Percentiles rank a stretch among this genome's conserved stretches.
Conservation (phyloP, 92 coral and sea anemone genomes). For the Palythoa grandiflora region DNA sequence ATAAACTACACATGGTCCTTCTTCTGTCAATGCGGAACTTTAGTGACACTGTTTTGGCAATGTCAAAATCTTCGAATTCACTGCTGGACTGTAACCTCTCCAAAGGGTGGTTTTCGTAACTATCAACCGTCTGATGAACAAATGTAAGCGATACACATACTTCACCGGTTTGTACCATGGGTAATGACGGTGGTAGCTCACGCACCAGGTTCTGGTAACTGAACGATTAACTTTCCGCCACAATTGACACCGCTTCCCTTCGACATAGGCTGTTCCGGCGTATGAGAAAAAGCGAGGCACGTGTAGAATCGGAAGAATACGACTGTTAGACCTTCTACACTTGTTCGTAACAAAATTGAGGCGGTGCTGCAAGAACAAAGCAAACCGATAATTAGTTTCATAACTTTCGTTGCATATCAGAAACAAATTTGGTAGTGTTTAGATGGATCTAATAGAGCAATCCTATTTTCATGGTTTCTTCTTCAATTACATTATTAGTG, state of each 20-base stretch:
- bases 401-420: background rate
- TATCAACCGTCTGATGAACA: background rate
- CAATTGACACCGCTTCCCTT: background rate
- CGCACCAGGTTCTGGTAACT: background rate
- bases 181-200: background rate
- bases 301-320: background rate
- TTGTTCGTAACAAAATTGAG: background rate
- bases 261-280: background rate
- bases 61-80: background rate
- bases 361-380: background rate
- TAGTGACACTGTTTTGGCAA: constrained; percentile 4
- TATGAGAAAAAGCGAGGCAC: constrained; percentile 1
- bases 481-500: too few species aligned
- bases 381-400: background rate
- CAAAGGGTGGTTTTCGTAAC: background rate
- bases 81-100: background rate
- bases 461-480: too few species aligned
- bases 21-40: background rate
- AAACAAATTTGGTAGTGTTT: too few species aligned
- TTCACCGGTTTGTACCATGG: background rate
- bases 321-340: background rate
- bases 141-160: background rate
- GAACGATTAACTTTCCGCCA: background rate
- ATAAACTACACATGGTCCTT: too few species aligned
- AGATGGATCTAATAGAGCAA: too few species aligned